Conservation (phyloP, 2,888 invertebrate species). For the Camptogramma bilineatum region DNA sequence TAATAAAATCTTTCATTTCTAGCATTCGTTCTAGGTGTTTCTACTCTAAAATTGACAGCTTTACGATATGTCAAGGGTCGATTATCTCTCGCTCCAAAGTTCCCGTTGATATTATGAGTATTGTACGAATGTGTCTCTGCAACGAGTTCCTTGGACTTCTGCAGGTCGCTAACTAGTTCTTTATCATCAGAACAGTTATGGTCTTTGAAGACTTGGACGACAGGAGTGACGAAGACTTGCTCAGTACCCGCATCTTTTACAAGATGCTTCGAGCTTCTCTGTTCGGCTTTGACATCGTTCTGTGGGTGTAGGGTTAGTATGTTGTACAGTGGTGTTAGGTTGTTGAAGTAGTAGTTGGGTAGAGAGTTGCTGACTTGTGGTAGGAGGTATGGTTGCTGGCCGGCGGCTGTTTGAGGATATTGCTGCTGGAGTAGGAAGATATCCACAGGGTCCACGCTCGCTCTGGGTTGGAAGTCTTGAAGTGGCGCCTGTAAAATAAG, state of each 20-base stretch:
- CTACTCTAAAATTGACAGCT: constrained; percentile 64
- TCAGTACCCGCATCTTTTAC: constrained; percentile 57
- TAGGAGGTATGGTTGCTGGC: constrained; percentile 44
- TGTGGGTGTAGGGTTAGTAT: constrained; percentile 53
- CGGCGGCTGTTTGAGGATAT: constrained; percentile 43
- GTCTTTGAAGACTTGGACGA: constrained; percentile 75
- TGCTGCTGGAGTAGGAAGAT: constrained; percentile 69
- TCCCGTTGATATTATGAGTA: constrained; percentile 57
- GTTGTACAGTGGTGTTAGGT: constrained; percentile 53
- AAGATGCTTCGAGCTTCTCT: constrained; percentile 52
- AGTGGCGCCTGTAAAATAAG: constrained; percentile 39
- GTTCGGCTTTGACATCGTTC: constrained; percentile 21
- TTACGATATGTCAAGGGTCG: constrained; percentile 59
- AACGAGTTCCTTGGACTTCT: constrained; percentile 56
- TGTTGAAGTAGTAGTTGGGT: constrained; percentile 34
- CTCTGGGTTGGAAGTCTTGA: constrained; percentile 18
- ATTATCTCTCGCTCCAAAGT: constrained; percentile 62
- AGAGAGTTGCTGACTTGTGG: constrained; percentile 34
- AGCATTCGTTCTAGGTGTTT: constrained; percentile 59
- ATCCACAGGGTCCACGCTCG: constrained; percentile 54
- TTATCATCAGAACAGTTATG: constrained; percentile 65
- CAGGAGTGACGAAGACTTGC: constrained; percentile 53
- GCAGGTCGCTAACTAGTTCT: constrained; percentile 50
- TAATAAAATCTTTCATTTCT: constrained; percentile 71
- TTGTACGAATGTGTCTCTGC: constrained; percentile 58